Conservation (phyloP, 2,113 vertebrate genomes). For the Chlamydotis undulata region DNA sequence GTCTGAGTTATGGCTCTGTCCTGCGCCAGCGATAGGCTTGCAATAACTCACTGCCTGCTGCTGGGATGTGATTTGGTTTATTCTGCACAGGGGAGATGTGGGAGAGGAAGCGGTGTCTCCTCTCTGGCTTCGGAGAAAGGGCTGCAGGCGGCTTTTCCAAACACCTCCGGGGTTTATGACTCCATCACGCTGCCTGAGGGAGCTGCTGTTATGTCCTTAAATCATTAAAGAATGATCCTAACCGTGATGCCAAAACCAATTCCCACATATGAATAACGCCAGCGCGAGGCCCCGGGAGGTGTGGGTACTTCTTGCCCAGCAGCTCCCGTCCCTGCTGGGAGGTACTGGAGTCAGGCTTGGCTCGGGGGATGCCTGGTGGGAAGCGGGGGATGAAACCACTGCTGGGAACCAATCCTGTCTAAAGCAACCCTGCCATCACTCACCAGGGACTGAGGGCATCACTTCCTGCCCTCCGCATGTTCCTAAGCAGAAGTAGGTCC, state of each 20-base stretch:
- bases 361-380: background rate
- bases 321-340: background rate
- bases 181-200: background rate
- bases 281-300: background rate
- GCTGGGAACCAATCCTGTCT: background rate
- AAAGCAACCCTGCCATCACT: background rate
- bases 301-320: background rate
- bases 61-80: background rate
- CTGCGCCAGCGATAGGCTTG: background rate
- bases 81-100: background rate
- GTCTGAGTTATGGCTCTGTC: constrained; percentile 19
- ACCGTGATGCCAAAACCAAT: background rate
- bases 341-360: background rate
- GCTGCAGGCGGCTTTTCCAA: background rate
- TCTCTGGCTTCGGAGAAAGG: background rate
- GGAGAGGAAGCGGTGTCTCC: background rate
- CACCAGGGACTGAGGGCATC: background rate
- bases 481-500: background rate
- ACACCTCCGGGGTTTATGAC: background rate
- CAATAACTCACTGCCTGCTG: constrained; percentile 7
- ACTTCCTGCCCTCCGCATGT: background rate
- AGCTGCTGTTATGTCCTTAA: background rate
- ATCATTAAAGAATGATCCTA: background rate
- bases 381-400: background rate
- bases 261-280: background rate